These are phyloP conservation scores for Ctena decussata DNA, from an alignment of 2,888 invertebrate genomes.

Conservation along the genomic window DNA sequence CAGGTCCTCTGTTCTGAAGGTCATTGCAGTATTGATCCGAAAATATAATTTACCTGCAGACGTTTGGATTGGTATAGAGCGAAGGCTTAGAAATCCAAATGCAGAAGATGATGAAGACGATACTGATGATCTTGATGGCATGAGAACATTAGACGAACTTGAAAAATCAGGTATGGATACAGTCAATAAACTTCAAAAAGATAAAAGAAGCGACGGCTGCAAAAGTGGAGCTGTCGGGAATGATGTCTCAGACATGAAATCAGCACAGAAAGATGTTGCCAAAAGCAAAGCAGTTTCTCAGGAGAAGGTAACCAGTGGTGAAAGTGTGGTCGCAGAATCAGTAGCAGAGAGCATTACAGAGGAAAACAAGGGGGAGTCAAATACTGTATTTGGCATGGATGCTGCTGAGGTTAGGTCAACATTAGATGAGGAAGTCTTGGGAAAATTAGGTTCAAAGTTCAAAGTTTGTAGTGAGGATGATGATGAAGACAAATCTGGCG, in stretches of 20 bases:
- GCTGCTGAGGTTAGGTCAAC: neutral
- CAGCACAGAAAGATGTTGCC: too few relatives aligned
- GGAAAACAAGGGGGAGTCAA: neutral
- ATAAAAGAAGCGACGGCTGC: neutral
- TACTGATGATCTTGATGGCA: neutral
- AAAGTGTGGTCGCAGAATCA: neutral
- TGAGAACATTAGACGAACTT: neutral
- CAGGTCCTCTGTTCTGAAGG: neutral
- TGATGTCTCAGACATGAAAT: too few relatives aligned
- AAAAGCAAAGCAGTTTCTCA: too few relatives aligned
- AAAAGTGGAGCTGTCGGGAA: too few relatives aligned
- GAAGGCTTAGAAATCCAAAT: constrained; percentile 5
- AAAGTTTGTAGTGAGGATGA: neutral
- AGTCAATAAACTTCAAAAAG: too few relatives aligned
- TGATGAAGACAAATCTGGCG: neutral
- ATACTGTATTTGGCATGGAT: neutral
- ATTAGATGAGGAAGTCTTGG: neutral
- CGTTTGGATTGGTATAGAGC: constrained; percentile 21
- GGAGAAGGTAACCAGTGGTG: too few relatives aligned
- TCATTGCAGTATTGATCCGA: constrained; percentile 26
- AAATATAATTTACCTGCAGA: constrained; percentile 37
- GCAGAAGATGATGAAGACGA: neutral
- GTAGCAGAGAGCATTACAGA: neutral
- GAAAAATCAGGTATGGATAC: neutral
- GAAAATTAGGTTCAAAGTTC: neutral